A percentile compares a stretch with the other conserved stretches of the same genome.
These are phyloP conservation scores for Holothuria scabra DNA, from an alignment of 53 echinoderm and acorn worm genomes.

Conservation along the genomic window DNA sequence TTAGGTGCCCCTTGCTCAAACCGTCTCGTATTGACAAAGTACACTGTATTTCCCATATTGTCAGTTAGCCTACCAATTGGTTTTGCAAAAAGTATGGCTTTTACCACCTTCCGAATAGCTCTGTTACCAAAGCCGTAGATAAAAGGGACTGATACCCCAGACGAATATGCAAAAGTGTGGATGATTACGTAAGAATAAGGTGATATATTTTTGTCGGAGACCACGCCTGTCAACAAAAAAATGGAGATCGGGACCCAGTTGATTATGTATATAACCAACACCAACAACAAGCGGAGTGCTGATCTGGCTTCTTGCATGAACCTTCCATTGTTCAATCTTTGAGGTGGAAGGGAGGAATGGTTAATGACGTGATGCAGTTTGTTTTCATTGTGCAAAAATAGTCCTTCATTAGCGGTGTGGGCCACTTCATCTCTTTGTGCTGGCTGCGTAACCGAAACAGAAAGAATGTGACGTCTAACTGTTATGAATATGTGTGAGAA, in stretches of 20 bases:
- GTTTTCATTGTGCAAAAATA: too few species aligned
- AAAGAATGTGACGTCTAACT: not conserved
- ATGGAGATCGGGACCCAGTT: not conserved
- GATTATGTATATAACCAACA: not conserved
- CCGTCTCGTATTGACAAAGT: too few species aligned
- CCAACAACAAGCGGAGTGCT: too few species aligned
- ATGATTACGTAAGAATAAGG: not conserved
- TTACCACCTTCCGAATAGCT: not conserved
- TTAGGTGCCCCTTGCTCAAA: too few species aligned
- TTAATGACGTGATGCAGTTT: too few species aligned
- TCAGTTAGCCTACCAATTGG: too few species aligned
- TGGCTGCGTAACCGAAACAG: not conserved
- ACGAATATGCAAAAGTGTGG: not conserved
- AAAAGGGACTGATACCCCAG: not conserved
- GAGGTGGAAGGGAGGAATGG: too few species aligned
- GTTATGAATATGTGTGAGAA: constrained; percentile 4
- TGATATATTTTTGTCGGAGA: not conserved
- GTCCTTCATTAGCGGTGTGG: too few species aligned
- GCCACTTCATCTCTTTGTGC: too few species aligned
- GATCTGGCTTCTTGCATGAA: constrained; percentile 16
- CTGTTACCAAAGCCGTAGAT: constrained; percentile 13
- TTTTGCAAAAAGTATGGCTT: not conserved
- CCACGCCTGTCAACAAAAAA: not conserved
- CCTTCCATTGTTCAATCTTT: not conserved
- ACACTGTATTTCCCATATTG: too few species aligned